Percentiles rank a stretch among this genome's conserved stretches.
Conservation (phyloP, 2,797 vertebrate species). For the Okamejei kenojei region DNA sequence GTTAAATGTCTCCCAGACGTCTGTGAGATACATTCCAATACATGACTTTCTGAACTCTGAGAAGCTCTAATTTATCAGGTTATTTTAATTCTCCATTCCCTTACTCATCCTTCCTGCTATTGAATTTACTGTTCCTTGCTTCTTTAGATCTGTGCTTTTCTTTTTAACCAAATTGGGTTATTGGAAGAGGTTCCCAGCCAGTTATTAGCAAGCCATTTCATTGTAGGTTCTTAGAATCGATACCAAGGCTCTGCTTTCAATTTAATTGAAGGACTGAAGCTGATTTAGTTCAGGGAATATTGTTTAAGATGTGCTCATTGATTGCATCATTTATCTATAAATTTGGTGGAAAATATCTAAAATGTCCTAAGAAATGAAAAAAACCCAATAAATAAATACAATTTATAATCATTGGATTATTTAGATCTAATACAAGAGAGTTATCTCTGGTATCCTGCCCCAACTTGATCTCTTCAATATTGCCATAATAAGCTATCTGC, state of each 20-base stretch:
- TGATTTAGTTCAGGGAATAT: neutral
- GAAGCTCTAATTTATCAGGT: neutral
- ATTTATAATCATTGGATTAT: neutral
- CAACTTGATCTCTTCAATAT: too few species aligned
- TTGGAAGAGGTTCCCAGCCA: neutral
- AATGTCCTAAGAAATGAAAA: neutral
- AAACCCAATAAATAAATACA: neutral
- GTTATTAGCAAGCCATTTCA: neutral
- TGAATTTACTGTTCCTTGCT: neutral
- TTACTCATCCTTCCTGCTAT: neutral
- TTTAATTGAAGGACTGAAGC: neutral
- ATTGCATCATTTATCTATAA: neutral
- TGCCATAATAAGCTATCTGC: too few species aligned
- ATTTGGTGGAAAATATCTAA: neutral
- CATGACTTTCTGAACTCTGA: neutral
- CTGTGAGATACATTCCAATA: neutral
- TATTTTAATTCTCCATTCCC: neutral
- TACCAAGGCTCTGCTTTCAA: neutral
- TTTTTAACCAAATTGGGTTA: neutral
- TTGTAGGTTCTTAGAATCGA: too few species aligned
- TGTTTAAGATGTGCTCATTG: neutral
- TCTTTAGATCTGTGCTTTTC: neutral
- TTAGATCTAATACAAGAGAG: too few species aligned
- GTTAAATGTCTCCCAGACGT: neutral
- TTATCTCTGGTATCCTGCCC: too few species aligned